Percentiles rank a stretch among this genome's conserved stretches.
Conservation (phyloP, 2,888 invertebrate species). For the Drosophila formosana region DNA sequence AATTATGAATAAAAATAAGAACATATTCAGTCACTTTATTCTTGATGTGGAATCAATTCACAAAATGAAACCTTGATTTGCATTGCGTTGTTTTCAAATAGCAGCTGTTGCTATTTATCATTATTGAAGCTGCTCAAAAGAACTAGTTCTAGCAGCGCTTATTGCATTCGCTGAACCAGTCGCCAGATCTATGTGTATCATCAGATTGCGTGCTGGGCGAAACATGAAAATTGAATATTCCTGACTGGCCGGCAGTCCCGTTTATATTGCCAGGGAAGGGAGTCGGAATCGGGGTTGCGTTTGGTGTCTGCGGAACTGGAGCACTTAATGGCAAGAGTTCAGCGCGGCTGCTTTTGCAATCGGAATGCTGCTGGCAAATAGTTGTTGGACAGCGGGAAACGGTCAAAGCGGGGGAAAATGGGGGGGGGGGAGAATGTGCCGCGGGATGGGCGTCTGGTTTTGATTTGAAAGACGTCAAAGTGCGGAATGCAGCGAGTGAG, state of each 20-base stretch:
- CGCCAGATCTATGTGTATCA: slow-evolving; percentile 13
- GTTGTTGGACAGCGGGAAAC: slow-evolving; percentile 5
- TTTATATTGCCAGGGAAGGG: slow-evolving; percentile 4
- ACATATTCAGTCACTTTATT: too few relatives aligned
- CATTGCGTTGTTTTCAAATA: not conserved
- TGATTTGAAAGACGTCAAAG: slow-evolving; percentile 78
- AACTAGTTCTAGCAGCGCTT: slow-evolving; percentile 32
- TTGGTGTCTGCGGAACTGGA: slow-evolving; percentile 52
- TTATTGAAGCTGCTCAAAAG: not conserved
- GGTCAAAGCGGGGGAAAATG: not conserved
- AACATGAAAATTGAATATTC: slow-evolving; percentile 43
- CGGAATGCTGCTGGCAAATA: slow-evolving; percentile 28
- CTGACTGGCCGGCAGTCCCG: slow-evolving; percentile 14
- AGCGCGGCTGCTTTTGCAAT: slow-evolving; percentile 45
- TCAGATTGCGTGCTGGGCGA: slow-evolving; percentile 29
- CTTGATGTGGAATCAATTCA: too few relatives aligned
- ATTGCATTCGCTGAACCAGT: slow-evolving; percentile 9
- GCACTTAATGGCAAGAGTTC: slow-evolving; percentile 61
- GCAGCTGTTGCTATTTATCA: not conserved
- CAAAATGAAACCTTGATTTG: too few relatives aligned
- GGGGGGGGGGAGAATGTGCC: not conserved
- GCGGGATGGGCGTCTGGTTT: slow-evolving; percentile 65
- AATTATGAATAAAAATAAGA: too few relatives aligned
- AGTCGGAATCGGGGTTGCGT: not conserved
- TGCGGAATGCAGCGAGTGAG: slow-evolving; percentile 48